Evolutionary conservation across 53 echinoderm and acorn worm genomes (phyloP).

Genomic region (Holothuria leucospilota): DNA sequence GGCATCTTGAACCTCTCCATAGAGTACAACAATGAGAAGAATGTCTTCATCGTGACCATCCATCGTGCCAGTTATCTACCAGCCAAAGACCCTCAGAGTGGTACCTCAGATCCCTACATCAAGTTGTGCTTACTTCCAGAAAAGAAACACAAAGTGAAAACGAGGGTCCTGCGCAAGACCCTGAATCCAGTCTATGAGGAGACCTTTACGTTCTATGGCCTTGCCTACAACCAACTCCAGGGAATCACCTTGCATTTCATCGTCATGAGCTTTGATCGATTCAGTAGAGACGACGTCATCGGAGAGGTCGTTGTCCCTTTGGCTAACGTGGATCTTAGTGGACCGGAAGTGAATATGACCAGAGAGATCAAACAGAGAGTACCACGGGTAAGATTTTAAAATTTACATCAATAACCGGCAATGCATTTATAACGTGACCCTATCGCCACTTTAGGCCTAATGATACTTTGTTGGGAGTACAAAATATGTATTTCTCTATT

Average conservation of each 20-base stretch:
- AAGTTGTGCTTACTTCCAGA: slow-evolving; percentile 98
- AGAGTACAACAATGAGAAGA: slow-evolving; percentile 90
- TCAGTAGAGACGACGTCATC: slow-evolving; percentile 98
- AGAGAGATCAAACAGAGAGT: slow-evolving; percentile 91
- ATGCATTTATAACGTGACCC: background rate
- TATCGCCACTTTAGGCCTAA: background rate
- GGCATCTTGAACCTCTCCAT: slow-evolving; percentile 91
- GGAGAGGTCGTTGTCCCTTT: slow-evolving; percentile 97
- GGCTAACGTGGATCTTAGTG: slow-evolving; percentile 95
- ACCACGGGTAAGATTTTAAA: slow-evolving; percentile 68
- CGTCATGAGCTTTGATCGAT: slow-evolving; percentile 98
- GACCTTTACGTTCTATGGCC: slow-evolving; percentile 98
- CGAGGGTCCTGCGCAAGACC: slow-evolving; percentile 93
- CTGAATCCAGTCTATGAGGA: slow-evolving; percentile 98
- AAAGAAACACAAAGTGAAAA: slow-evolving; percentile 99
- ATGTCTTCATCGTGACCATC: slow-evolving; percentile 95
- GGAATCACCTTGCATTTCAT: slow-evolving; percentile 99
- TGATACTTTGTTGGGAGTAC: background rate
- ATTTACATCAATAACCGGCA: background rate
- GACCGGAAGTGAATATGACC: slow-evolving; percentile 78
- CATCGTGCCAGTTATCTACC: slow-evolving; percentile 90
- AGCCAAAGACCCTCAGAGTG: slow-evolving; percentile 82
- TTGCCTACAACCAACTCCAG: slow-evolving; percentile 99
- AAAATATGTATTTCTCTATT: background rate
- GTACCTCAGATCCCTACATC: slow-evolving; percentile 95